A percentile compares a stretch with the other conserved stretches of the same genome.
These are phyloP conservation scores for Drosophila sturtevanti DNA, from an alignment of 1,140 invertebrate species.

Conservation along the genomic window DNA sequence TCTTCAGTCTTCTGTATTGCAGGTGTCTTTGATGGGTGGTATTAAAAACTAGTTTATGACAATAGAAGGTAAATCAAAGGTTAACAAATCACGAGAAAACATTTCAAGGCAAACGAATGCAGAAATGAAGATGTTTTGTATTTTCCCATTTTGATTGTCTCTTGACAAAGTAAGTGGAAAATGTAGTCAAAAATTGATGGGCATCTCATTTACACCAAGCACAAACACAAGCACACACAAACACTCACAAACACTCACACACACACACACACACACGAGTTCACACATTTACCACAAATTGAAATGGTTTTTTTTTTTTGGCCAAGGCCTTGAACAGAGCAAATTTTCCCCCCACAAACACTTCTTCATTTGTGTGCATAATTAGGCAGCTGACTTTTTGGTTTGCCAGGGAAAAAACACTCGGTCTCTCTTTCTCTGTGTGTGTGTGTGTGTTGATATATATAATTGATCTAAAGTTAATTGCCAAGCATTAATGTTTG, in stretches of 20 bases:
- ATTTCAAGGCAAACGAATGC: not conserved
- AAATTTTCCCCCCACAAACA: not conserved
- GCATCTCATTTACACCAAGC: not conserved
- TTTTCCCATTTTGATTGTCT: not conserved
- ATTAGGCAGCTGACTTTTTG: constrained; percentile 6
- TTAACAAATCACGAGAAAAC: not conserved
- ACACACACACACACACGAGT: too few relatives aligned
- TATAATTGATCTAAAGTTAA: constrained; percentile 75
- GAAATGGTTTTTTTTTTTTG: constrained; percentile 6
- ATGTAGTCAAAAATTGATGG: not conserved
- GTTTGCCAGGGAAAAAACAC: too few relatives aligned
- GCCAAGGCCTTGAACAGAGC: not conserved
- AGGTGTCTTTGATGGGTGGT: constrained; percentile 20
- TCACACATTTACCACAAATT: not conserved
- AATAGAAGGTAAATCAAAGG: constrained; percentile 15
- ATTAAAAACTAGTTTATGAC: constrained; percentile 47
- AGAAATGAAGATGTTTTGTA: not conserved
- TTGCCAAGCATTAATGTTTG: constrained; percentile 66
- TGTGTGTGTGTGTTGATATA: constrained; percentile 23
- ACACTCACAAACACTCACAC: not conserved
- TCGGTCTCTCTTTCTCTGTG: not conserved
- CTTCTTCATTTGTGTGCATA: constrained; percentile 11
- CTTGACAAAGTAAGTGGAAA: constrained; percentile 7
- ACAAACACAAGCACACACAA: too few relatives aligned
- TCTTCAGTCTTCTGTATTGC: not conserved